These are phyloP conservation scores for Drosophila conformis DNA, from an alignment of 2,888 invertebrate genomes.

Conservation along the genomic window DNA sequence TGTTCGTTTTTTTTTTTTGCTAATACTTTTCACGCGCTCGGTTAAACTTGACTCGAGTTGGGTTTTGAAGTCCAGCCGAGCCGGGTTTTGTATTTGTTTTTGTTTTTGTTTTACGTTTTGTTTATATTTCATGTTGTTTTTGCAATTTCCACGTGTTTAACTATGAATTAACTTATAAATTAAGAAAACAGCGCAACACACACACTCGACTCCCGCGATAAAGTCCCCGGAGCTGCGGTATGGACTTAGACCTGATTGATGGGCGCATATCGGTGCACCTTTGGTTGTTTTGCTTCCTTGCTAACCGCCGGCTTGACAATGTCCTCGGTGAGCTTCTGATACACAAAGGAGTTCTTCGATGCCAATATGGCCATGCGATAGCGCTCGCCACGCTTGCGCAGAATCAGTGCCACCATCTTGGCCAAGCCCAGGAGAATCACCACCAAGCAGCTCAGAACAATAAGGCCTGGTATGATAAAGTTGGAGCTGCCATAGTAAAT, in stretches of 20 bases:
- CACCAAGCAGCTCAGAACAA: slow-evolving; percentile 87
- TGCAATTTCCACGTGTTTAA: slow-evolving; percentile 57
- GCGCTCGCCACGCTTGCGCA: slow-evolving; percentile 86
- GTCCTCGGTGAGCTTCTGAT: slow-evolving; percentile 92
- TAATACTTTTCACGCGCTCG: slow-evolving; percentile 62
- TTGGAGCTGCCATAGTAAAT: slow-evolving; percentile 85
- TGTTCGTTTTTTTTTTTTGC: slow-evolving; percentile 44
- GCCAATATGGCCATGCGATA: slow-evolving; percentile 85
- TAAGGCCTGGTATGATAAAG: slow-evolving; percentile 87
- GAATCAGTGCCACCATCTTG: slow-evolving; percentile 86
- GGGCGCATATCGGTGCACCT: slow-evolving; percentile 88
- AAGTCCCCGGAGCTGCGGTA: slow-evolving; percentile 47
- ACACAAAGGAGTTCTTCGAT: slow-evolving; percentile 87
- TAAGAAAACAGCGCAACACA: slow-evolving; percentile 79
- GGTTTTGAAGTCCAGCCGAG: slow-evolving; percentile 23
- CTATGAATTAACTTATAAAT: slow-evolving; percentile 78
- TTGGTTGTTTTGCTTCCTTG: slow-evolving; percentile 87
- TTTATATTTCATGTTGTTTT: slow-evolving; percentile 29
- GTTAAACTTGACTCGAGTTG: slow-evolving; percentile 28
- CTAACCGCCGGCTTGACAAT: slow-evolving; percentile 87
- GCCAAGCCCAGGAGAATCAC: slow-evolving; percentile 86
- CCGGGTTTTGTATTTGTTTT: slow-evolving; percentile 26
- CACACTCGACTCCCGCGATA: slow-evolving; percentile 54
- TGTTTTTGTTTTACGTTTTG: slow-evolving; percentile 14
- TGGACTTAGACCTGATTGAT: slow-evolving; percentile 85